Evolutionary conservation across 1,140 invertebrate species (phyloP).

Genomic region (Diachasma alloeum): DNA sequence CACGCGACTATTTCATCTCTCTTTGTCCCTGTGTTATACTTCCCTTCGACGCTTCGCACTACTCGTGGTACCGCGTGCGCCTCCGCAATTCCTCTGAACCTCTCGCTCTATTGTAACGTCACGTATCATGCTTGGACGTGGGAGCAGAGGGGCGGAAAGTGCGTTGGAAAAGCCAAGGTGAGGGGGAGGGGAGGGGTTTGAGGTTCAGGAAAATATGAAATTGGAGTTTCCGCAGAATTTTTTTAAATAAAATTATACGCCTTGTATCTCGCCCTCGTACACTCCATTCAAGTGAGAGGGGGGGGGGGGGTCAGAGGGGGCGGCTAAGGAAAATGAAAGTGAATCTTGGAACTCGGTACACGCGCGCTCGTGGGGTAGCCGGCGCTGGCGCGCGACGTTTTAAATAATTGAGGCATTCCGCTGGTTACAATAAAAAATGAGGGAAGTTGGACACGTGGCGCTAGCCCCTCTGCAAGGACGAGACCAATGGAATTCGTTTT

Average conservation of each 20-base stretch:
- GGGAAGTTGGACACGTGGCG: not conserved
- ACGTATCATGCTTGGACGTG: no score
- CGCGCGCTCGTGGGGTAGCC: slow-evolving; percentile 29
- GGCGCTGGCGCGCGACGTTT: slow-evolving; percentile 42
- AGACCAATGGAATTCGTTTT: not conserved
- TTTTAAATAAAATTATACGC: slow-evolving; percentile 49
- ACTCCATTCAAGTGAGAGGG: not conserved
- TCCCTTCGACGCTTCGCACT: slow-evolving; percentile 25
- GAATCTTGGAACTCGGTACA: slow-evolving; percentile 53
- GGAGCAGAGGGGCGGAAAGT: no score
- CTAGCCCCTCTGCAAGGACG: not conserved
- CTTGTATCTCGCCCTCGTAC: slow-evolving; percentile 39
- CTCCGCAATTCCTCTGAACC: not conserved
- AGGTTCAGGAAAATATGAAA: no score
- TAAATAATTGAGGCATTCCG: slow-evolving; percentile 51
- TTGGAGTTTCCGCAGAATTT: no score
- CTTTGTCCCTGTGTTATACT: slow-evolving; percentile 6
- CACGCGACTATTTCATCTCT: slow-evolving; percentile 11
- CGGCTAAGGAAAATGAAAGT: slow-evolving; percentile 51
- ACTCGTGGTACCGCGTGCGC: not conserved
- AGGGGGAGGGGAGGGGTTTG: no score
- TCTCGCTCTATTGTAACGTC: no score
- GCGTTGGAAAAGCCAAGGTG: no score
- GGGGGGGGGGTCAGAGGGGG: not conserved
- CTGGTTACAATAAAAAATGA: not conserved